Percentiles rank a stretch among this genome's conserved stretches.
phyloP scores from a whole-genome alignment of 2,888 invertebrate genomes.

The Zonitis immaculata region DNA sequence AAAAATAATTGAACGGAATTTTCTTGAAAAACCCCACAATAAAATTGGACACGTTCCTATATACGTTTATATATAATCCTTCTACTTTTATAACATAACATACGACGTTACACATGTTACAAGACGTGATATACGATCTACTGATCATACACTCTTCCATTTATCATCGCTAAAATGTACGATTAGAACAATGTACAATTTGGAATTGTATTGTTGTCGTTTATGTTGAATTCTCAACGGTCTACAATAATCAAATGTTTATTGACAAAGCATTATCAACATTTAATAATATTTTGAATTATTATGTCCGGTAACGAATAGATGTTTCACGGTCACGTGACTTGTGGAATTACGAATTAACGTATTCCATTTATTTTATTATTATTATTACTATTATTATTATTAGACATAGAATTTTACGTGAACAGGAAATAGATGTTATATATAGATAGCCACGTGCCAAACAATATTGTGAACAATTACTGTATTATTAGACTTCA shows the following conservation, averaged over 20 bases:
- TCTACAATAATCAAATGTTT: slow-evolving; percentile 11
- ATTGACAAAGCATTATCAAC: slow-evolving; percentile 32
- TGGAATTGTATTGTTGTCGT: too few relatives aligned
- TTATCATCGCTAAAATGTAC: too few relatives aligned
- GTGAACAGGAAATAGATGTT: slow-evolving; percentile 33
- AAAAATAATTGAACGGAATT: too few relatives aligned
- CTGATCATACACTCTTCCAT: too few relatives aligned
- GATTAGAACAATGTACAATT: too few relatives aligned
- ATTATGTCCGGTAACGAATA: slow-evolving; percentile 28
- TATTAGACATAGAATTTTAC: slow-evolving; percentile 14
- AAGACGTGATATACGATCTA: too few relatives aligned
- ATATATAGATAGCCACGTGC: slow-evolving; percentile 32
- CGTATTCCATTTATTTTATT: slow-evolving; percentile 8
- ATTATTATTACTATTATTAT: too few relatives aligned
- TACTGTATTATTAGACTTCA: slow-evolving; percentile 34
- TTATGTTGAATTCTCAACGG: not conserved
- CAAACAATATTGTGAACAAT: slow-evolving; percentile 30
- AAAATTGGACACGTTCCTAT: too few relatives aligned
- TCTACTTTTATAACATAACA: too few relatives aligned
- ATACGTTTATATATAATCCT: too few relatives aligned
- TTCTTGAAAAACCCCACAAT: too few relatives aligned
- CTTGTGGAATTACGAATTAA: slow-evolving; percentile 23
- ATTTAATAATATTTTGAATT: slow-evolving; percentile 31
- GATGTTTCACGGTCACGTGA: slow-evolving; percentile 27
- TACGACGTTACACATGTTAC: too few relatives aligned